Conservation (phyloP, 2,797 vertebrate genomes). For the Cryptoblepharus egeriae region DNA sequence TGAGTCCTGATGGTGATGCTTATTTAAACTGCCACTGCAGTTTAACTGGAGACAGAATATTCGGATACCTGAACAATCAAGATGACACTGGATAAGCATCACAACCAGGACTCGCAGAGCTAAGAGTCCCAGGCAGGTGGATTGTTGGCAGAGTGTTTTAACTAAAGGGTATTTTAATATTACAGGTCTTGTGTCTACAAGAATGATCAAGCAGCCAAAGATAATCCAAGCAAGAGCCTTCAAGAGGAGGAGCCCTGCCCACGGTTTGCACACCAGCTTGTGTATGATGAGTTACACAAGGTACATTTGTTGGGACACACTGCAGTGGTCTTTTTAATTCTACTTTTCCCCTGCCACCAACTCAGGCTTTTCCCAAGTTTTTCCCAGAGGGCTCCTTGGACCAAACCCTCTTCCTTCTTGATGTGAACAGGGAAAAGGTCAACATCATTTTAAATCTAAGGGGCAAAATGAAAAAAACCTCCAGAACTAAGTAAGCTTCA, state of each 20-base stretch:
- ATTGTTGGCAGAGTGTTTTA: neutral
- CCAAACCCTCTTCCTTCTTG: no score
- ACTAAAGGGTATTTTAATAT: slow-evolving; percentile 46
- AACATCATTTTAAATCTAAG: no score
- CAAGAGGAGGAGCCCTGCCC: slow-evolving; percentile 98
- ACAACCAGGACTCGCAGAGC: no score
- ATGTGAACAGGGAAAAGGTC: no score
- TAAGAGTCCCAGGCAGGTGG: neutral
- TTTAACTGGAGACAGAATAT: no score
- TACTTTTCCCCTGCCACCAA: neutral
- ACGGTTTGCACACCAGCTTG: slow-evolving; percentile 97
- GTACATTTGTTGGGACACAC: slow-evolving; percentile 66
- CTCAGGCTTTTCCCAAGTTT: no score
- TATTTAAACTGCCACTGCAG: neutral
- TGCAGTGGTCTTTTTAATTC: no score
- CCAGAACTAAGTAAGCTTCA: no score
- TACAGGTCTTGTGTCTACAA: slow-evolving; percentile 92
- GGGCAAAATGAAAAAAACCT: no score
- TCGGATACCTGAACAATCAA: neutral
- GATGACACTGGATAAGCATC: no score
- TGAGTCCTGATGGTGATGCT: neutral
- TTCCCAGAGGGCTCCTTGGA: no score
- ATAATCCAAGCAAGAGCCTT: slow-evolving; percentile 91
- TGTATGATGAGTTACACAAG: slow-evolving; percentile 98
- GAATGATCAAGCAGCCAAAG: slow-evolving; percentile 97